Evolutionary conservation across 2,888 invertebrate species (phyloP).

Genomic region (Elegia similella): DNA sequence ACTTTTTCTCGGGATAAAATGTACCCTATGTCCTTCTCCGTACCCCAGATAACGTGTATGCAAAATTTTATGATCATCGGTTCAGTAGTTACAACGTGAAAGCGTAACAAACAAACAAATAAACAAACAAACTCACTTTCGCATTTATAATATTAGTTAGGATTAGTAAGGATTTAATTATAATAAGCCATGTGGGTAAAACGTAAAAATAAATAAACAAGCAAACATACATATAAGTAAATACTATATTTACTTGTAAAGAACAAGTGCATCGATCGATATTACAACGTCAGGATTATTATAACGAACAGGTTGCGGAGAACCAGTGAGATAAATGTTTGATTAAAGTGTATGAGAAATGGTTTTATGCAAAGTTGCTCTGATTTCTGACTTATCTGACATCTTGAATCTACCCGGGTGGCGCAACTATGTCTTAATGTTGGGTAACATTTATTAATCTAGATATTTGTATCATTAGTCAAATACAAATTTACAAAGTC

Average conservation of each 20-base stretch:
- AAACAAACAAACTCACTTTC: too few relatives aligned
- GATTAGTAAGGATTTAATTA: too few relatives aligned
- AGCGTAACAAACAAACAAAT: too few relatives aligned
- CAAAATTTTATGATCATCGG: too few relatives aligned
- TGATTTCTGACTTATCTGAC: slow-evolving; percentile 13
- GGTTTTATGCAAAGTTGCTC: slow-evolving; percentile 11
- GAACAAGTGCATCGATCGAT: slow-evolving; percentile 6
- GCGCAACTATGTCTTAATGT: slow-evolving; percentile 6
- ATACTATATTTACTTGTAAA: neutral
- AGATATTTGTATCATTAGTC: neutral
- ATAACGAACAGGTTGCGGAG: slow-evolving; percentile 1
- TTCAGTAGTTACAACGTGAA: too few relatives aligned
- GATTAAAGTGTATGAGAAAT: slow-evolving; percentile 8
- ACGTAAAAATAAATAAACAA: too few relatives aligned
- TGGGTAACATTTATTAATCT: neutral
- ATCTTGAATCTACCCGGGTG: slow-evolving; percentile 1
- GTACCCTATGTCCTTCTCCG: too few relatives aligned
- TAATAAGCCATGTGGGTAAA: too few relatives aligned
- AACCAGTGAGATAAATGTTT: slow-evolving; percentile 1
- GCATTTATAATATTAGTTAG: too few relatives aligned
- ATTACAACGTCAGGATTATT: slow-evolving; percentile 6
- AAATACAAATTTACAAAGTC: neutral
- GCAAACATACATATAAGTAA: too few relatives aligned
- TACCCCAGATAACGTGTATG: too few relatives aligned
- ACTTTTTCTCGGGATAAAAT: too few relatives aligned